A percentile compares a stretch with the other conserved stretches of the same genome.
Evolutionary conservation across 2,797 vertebrate genomes (phyloP).

Genomic region (Liparis tanakae): DNA sequence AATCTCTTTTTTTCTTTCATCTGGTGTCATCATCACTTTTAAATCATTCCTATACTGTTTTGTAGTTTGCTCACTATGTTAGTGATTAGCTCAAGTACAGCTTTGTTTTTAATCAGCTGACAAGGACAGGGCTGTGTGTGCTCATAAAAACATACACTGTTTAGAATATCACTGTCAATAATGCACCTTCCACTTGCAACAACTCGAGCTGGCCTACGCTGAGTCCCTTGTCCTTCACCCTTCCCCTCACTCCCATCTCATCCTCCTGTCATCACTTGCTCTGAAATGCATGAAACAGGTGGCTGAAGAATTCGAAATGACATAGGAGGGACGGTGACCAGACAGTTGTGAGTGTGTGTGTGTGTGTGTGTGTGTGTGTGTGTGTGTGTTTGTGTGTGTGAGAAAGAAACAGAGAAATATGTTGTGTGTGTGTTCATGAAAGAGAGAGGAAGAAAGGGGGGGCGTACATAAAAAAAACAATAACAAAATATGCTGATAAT

Average conservation of each 20-base stretch:
- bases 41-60: neutral
- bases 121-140: neutral
- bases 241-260: conserved; percentile 52
- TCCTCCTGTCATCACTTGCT: conserved; percentile 77
- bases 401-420: conserved; percentile 21
- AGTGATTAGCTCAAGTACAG: neutral
- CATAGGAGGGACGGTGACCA: conserved; percentile 64
- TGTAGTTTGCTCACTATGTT: neutral
- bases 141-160: neutral
- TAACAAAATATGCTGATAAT: conserved; percentile 27
- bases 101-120: conserved; percentile 2
- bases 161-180: conserved; percentile 24
- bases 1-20: neutral
- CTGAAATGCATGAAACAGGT: conserved; percentile 79
- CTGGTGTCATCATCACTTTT: neutral
- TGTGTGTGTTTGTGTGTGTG: conserved; percentile 26
- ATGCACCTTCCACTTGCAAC: conserved; percentile 45
- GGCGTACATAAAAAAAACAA: conserved; percentile 33
- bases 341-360: conserved; percentile 50
- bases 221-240: conserved; percentile 68
- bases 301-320: conserved; percentile 72
- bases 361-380: conserved; percentile 39
- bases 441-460: conserved; percentile 39
- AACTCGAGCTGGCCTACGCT: conserved; percentile 35
- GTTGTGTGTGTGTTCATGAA: conserved; percentile 28